Evolutionary conservation across 1,140 invertebrate genomes (phyloP), one percentile per base, ranked within the genome.

Genomic region (Octopus bimaculoides): DNA sequence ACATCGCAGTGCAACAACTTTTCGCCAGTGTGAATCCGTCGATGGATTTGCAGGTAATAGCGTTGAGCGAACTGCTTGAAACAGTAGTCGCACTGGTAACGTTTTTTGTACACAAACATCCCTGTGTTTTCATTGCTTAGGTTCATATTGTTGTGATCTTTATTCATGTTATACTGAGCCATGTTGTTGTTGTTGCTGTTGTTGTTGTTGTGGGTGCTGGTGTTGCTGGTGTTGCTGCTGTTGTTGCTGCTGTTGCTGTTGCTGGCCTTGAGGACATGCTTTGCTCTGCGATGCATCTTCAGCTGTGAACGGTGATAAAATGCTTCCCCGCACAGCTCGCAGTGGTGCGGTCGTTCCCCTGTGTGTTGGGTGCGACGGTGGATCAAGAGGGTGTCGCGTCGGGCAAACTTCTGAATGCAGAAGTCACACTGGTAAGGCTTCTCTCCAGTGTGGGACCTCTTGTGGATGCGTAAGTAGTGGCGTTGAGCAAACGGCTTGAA

Each of bases 401-500:
- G 55, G 12, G 61, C 56, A 56, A 80, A 80, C 26, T 74, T 54
- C 75, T 80, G 75, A 56, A 74, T 75, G 52, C 79, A 80, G 53
- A 76, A 61, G 53, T 56, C 55, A 69, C 79, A 80, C 55, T 26
- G 20, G 54, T 77, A 66, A 14, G 75, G 74, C 20, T 77, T 80
- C 7, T 77, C 56, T 41, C 71, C 73, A 52, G 54, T 77, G 79
- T 80, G 78, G 5, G 75, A 78, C 7, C 80, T 26, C n/a, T 77
- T 74, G 77, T 86, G 85, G 14, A 56, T 80, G 73, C 75, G 80
- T 0, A 83, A 71, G 61, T 83, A 77, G n/a, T 61, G 69, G 52
- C 79, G 80, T 26, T 81, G 83, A 54, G 96, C 95, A 88, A 96
- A 97, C 1, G 94, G 95, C 88, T 97, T 71, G 5, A 71, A 20